phyloP scores from a whole-genome alignment of 1,140 invertebrate genomes.

The Trichoplusia ni region DNA sequence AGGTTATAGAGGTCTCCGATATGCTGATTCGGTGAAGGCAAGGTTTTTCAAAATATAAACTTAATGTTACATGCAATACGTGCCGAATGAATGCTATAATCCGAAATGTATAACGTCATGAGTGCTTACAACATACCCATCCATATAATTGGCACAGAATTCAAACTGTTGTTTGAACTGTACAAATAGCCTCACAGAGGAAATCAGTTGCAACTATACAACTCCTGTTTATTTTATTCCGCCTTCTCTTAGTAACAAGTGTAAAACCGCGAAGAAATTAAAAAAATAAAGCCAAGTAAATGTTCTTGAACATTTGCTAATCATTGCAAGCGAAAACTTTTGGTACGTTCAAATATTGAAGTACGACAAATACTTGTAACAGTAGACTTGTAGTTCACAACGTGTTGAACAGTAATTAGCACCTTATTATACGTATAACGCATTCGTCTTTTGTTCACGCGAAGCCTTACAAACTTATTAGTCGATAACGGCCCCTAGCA shows the following conservation, averaged over 20 bases:
- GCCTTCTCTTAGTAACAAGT: background rate
- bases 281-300: background rate
- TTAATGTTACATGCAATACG: background rate
- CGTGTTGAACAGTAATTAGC: constrained; percentile 15
- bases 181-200: background rate
- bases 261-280: background rate
- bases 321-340: too few relatives aligned
- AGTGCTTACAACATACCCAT: background rate
- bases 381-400: constrained; percentile 14
- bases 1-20: too few relatives aligned
- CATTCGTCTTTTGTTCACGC: constrained; percentile 10
- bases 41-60: background rate
- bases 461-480: background rate
- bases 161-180: constrained; percentile 10
- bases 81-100: background rate
- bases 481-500: constrained; percentile 1
- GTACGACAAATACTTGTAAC: constrained; percentile 11
- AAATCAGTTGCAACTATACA: background rate
- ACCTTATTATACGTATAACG: constrained; percentile 17
- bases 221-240: constrained; percentile 10
- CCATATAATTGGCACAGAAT: background rate
- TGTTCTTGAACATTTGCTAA: too few relatives aligned
- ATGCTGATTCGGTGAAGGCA: too few relatives aligned
- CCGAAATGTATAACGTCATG: background rate
- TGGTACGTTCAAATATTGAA: constrained; percentile 9